Percentiles rank a stretch among this genome's conserved stretches.
Conservation (phyloP, 2,113 vertebrate genomes). For the Charadrius vociferus region DNA sequence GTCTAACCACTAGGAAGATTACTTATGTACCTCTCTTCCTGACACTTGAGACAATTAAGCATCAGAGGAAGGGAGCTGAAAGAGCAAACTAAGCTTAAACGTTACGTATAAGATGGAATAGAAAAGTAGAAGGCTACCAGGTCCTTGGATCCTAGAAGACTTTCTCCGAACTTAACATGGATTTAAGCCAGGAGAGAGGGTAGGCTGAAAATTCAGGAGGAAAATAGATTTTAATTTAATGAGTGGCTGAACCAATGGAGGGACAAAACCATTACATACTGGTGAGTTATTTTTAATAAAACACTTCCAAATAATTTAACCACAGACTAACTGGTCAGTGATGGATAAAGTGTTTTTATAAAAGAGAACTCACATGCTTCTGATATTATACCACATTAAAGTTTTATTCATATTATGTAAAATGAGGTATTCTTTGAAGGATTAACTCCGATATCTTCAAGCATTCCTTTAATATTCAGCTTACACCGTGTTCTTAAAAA, state of each 20-base stretch:
- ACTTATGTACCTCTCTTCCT: not conserved
- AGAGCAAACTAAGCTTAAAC: not conserved
- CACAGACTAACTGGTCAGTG: not conserved
- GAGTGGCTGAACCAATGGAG: not conserved
- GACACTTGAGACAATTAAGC: not conserved
- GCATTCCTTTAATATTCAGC: not conserved
- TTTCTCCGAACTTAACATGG: not conserved
- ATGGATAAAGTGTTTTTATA: not conserved
- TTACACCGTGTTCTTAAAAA: not conserved
- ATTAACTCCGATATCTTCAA: not conserved
- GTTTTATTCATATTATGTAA: not conserved
- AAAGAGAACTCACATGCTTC: not conserved
- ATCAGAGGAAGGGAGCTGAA: not conserved
- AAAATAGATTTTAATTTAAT: not conserved
- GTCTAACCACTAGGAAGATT: not conserved
- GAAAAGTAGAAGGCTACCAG: no score
- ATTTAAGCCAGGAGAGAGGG: not conserved
- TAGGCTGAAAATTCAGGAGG: not conserved
- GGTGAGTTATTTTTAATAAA: not conserved
- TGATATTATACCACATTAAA: not conserved
- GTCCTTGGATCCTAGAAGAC: no score
- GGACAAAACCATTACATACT: not conserved
- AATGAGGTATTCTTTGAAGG: not conserved
- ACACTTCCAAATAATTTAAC: not conserved
- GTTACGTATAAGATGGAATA: no score